Percentiles rank a stretch among this genome's conserved stretches.
These are phyloP conservation scores for Scopus umbretta DNA, from an alignment of 2,113 vertebrate genomes.

Conservation along the genomic window DNA sequence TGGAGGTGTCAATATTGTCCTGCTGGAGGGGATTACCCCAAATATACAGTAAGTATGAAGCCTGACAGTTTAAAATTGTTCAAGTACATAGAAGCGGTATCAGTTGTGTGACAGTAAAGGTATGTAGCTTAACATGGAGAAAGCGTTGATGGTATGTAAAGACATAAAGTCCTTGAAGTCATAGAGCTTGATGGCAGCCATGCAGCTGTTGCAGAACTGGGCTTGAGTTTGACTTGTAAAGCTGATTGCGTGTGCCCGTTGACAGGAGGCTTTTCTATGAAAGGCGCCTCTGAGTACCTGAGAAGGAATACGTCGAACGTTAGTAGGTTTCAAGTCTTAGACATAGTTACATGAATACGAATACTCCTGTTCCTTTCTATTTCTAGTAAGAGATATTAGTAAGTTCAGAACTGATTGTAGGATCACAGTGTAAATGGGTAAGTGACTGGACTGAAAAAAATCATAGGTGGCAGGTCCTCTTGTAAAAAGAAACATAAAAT, in stretches of 20 bases:
- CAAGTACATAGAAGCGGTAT: not conserved
- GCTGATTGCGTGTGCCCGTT: accelerated
- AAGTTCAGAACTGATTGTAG: not conserved
- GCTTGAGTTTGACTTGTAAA: not conserved
- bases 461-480: not conserved
- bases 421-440: not conserved
- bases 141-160: not conserved
- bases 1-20: conserved; percentile 94
- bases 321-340: not conserved
- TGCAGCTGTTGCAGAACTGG: not conserved
- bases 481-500: not conserved
- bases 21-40: conserved; percentile 95
- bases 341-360: not conserved
- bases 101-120: not conserved
- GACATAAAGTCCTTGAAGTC: not conserved
- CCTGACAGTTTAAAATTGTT: not conserved
- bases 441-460: not conserved
- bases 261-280: not conserved
- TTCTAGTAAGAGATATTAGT: not conserved
- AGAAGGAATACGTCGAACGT: accelerated
- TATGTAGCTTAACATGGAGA: not conserved
- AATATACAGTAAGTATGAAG: conserved; percentile 91
- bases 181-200: not conserved
- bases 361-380: not conserved
- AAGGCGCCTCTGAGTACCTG: not conserved